These are phyloP conservation scores for Lepilemur septentrionalis DNA, from an alignment of 2,797 vertebrate genomes.

Conservation along the genomic window DNA sequence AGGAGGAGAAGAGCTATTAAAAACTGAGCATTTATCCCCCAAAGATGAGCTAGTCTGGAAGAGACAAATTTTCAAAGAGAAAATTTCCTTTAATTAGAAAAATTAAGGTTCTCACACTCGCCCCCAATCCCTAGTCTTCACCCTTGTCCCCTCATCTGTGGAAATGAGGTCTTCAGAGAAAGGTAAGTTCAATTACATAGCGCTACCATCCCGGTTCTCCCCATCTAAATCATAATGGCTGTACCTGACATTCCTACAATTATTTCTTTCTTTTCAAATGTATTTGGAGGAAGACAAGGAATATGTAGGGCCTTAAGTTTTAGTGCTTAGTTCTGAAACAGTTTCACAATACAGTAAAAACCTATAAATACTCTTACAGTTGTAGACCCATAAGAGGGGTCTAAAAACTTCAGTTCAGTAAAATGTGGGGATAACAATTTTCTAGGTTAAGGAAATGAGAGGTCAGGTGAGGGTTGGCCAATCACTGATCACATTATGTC, in stretches of 20 bases:
- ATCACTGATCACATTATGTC: background rate
- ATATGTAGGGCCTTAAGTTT: background rate
- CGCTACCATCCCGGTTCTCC: background rate
- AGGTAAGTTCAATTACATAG: background rate
- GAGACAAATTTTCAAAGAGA: background rate
- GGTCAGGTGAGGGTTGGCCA: background rate
- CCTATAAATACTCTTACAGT: background rate
- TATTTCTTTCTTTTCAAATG: background rate
- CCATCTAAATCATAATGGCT: background rate
- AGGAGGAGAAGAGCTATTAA: background rate
- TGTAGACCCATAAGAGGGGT: background rate
- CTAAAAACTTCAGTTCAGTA: background rate
- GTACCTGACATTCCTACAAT: background rate
- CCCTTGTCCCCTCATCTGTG: accelerated
- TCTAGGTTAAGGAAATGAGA: background rate
- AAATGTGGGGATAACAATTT: background rate
- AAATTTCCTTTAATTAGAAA: background rate
- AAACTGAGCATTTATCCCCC: background rate
- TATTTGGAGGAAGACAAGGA: background rate
- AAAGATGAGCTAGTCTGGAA: background rate
- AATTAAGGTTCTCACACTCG: background rate
- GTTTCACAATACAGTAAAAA: background rate
- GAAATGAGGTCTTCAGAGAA: background rate
- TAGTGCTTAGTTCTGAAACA: background rate
- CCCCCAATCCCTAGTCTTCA: background rate